Conservation (phyloP, 2,797 vertebrate genomes). For the Cirrhinus mrigala region DNA sequence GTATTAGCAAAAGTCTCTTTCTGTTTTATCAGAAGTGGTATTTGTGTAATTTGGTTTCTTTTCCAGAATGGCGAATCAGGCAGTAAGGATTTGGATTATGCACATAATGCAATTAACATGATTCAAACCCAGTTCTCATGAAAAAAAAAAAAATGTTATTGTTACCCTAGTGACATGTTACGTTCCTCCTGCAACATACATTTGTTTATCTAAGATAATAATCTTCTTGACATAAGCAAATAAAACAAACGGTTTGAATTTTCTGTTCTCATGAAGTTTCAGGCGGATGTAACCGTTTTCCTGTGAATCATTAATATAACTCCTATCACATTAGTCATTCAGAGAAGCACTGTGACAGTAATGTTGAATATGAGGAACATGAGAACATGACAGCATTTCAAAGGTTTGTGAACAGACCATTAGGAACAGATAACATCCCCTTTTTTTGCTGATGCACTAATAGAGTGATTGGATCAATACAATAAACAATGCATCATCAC, state of each 20-base stretch:
- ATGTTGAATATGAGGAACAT: no score
- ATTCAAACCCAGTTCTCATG: background rate
- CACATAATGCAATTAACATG: background rate
- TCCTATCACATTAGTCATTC: background rate
- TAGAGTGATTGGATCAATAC: background rate
- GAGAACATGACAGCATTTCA: background rate
- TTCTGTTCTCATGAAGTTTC: background rate
- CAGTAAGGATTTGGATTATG: no score
- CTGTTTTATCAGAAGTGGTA: background rate
- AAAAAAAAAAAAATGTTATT: background rate
- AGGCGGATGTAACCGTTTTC: background rate
- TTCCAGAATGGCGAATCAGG: background rate
- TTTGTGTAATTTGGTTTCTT: background rate
- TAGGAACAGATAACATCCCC: background rate
- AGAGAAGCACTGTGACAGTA: background rate
- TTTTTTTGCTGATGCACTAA: background rate
- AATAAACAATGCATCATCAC: background rate
- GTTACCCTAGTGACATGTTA: background rate
- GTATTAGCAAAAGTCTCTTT: background rate
- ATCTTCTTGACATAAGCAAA: background rate
- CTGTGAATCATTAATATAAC: background rate
- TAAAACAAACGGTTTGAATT: background rate
- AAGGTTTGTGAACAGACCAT: background rate
- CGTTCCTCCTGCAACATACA: no score
- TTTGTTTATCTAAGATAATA: background rate